phyloP scores from a whole-genome alignment of 2,888 invertebrate genomes.

The Imbricaverruca yamaguchii region DNA sequence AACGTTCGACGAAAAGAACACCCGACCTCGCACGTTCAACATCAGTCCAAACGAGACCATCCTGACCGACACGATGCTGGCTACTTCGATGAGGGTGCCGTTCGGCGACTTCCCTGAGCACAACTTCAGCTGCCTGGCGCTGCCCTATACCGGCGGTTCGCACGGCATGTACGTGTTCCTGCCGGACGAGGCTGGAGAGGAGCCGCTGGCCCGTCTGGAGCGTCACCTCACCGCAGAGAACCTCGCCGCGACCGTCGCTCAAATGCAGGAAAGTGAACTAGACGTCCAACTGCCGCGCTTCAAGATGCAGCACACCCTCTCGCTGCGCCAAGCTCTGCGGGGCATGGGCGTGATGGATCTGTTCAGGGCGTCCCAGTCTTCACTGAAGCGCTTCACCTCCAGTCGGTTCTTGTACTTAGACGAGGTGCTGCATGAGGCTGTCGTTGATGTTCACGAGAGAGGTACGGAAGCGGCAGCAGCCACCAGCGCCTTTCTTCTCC shows the following conservation, averaged over 20 bases:
- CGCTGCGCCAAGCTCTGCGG: conserved; percentile 30
- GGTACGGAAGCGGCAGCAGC: conserved; percentile 61
- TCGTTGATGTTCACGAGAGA: conserved; percentile 45
- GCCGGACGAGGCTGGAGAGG: conserved; percentile 45
- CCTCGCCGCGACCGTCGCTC: neutral
- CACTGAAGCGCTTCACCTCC: conserved; percentile 35
- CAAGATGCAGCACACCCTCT: conserved; percentile 31
- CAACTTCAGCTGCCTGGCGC: conserved; percentile 55
- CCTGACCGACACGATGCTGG: conserved; percentile 58
- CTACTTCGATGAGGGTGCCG: conserved; percentile 50
- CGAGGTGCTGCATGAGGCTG: conserved; percentile 47
- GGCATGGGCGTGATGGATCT: conserved; percentile 31
- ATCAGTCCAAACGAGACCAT: conserved; percentile 37
- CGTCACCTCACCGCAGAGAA: conserved; percentile 21
- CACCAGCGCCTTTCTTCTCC: conserved; percentile 51
- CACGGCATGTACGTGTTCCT: conserved; percentile 56
- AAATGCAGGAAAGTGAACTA: conserved; percentile 27
- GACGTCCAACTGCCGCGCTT: conserved; percentile 35
- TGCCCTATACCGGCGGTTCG: conserved; percentile 61
- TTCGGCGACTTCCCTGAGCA: conserved; percentile 49
- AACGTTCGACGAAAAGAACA: conserved; percentile 46
- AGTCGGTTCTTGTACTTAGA: conserved; percentile 36
- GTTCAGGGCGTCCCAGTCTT: conserved; percentile 32
- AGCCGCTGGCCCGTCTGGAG: neutral
- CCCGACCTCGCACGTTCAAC: conserved; percentile 43